Percentiles rank a stretch among this genome's conserved stretches.
Conservation (phyloP, 2,888 invertebrate species). For the Adelognathus sp. region DNA sequence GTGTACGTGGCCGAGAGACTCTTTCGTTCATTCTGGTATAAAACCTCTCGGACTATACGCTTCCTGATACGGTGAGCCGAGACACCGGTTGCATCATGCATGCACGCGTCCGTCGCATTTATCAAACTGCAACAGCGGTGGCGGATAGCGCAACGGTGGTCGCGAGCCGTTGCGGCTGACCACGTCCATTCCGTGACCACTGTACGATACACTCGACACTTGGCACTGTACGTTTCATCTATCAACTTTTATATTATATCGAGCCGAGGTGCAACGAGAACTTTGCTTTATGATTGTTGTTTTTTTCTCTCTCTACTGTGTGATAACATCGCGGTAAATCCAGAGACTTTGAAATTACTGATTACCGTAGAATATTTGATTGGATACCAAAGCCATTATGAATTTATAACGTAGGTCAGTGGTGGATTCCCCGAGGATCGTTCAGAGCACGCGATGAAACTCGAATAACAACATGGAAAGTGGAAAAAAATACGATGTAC, state of each 20-base stretch:
- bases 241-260: neutral
- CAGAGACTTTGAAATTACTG: too few relatives aligned
- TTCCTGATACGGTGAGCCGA: slow-evolving; percentile 26
- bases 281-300: neutral
- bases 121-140: slow-evolving; percentile 1
- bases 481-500: too few relatives aligned
- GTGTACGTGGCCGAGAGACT: neutral
- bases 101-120: slow-evolving; percentile 21
- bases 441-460: too few relatives aligned
- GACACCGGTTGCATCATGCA: slow-evolving; percentile 30
- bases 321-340: too few relatives aligned
- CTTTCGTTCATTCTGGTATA: neutral
- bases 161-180: slow-evolving; percentile 34
- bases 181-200: slow-evolving; percentile 28
- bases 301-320: too few relatives aligned
- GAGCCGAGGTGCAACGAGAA: neutral
- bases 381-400: too few relatives aligned
- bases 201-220: neutral
- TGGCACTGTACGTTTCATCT: neutral
- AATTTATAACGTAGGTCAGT: too few relatives aligned
- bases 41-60: neutral
- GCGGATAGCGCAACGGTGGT: neutral
- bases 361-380: too few relatives aligned
- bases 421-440: too few relatives aligned
- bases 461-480: too few relatives aligned